A percentile compares a stretch with the other conserved stretches of the same genome.
phyloP scores from a whole-genome alignment of 2,797 vertebrate genomes.

The Staurois parvus region DNA sequence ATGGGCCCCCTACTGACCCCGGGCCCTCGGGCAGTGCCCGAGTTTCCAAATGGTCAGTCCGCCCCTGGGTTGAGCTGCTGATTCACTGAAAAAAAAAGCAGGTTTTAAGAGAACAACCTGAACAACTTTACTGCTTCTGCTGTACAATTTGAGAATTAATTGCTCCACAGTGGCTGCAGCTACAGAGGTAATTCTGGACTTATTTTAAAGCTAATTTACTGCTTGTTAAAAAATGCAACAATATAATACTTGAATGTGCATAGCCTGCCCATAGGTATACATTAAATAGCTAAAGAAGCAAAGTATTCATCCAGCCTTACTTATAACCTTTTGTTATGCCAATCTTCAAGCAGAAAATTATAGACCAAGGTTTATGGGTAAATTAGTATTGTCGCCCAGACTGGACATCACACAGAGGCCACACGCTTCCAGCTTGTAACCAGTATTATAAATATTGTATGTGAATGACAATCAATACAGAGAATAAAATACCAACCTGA shows the following conservation, averaged over 20 bases:
- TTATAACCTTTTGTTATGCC: neutral
- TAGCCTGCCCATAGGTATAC: neutral
- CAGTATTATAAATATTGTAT: slow-evolving; percentile 3
- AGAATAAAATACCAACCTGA: slow-evolving; percentile 95
- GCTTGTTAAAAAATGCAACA: neutral
- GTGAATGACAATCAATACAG: slow-evolving; percentile 80
- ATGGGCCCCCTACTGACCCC: too few species aligned
- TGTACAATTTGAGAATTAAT: neutral
- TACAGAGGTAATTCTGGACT: neutral
- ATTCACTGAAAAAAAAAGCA: too few species aligned
- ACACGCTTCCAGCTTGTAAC: neutral
- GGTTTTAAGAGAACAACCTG: too few species aligned
- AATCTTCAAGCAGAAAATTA: slow-evolving; percentile 6
- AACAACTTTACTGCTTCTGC: too few species aligned
- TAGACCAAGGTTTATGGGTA: slow-evolving; percentile 6
- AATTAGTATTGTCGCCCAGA: slow-evolving; percentile 16
- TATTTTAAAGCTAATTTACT: neutral
- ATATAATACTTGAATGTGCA: neutral
- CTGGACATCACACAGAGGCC: neutral
- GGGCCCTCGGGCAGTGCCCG: too few species aligned
- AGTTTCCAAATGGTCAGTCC: too few species aligned
- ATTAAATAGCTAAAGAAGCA: neutral
- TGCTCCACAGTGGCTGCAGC: neutral
- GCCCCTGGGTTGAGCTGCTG: too few species aligned
- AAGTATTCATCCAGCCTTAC: neutral